These are phyloP conservation scores for Platyrinchus mystaceus DNA, from an alignment of 2,797 vertebrate species.

Conservation along the genomic window DNA sequence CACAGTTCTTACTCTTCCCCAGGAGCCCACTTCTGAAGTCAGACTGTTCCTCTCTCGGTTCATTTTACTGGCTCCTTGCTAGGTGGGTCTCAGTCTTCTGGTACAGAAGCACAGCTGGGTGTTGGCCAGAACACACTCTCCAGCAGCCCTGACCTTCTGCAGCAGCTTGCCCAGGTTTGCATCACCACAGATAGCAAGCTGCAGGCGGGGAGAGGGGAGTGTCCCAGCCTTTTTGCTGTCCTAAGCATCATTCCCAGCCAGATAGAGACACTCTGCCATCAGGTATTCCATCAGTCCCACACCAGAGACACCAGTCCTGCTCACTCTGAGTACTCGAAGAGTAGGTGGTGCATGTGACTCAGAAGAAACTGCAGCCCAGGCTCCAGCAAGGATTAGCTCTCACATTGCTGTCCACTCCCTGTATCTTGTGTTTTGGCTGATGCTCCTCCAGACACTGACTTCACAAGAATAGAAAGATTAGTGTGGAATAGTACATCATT, in stretches of 20 bases:
- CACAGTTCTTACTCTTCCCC: neutral
- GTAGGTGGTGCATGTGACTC: neutral
- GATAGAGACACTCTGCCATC: neutral
- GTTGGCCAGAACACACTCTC: neutral
- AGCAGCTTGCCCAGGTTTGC: neutral
- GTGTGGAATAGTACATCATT: neutral
- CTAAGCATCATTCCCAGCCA: neutral
- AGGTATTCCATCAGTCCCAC: accelerated
- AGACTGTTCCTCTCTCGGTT: neutral
- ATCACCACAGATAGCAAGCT: neutral
- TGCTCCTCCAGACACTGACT: neutral
- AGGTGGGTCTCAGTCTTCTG: neutral
- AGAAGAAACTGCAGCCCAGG: neutral
- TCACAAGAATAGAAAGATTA: neutral
- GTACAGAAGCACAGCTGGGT: neutral
- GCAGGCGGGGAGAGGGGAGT: neutral
- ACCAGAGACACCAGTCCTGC: neutral
- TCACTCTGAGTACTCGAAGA: neutral
- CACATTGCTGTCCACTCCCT: accelerated
- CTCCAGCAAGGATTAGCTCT: neutral
- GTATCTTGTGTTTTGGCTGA: neutral
- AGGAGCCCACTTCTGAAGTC: neutral
- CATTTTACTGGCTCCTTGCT: neutral
- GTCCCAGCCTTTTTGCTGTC: neutral
- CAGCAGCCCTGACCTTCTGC: neutral